Evolutionary conservation across 2,888 invertebrate genomes (phyloP).

Genomic region (Meteorus colon): DNA sequence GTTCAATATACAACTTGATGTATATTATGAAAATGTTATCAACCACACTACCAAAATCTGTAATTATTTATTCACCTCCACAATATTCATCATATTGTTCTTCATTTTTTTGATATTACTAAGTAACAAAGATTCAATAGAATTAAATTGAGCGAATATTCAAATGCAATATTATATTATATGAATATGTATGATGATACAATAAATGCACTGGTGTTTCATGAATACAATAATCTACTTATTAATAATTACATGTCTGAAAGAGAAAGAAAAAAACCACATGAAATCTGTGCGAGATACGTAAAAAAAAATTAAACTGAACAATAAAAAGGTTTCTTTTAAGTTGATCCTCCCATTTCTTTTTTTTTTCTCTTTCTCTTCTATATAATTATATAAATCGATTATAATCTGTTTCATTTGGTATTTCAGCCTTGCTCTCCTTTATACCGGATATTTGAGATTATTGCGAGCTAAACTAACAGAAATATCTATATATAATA

Average conservation of each 20-base stretch:
- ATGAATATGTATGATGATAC: background rate
- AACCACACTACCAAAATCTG: background rate
- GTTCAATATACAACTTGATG: background rate
- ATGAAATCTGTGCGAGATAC: background rate
- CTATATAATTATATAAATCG: slow-evolving; percentile 32
- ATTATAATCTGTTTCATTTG: slow-evolving; percentile 52
- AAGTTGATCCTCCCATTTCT: background rate
- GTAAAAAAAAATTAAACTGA: background rate
- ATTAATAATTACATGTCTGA: slow-evolving; percentile 23
- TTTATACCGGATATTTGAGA: slow-evolving; percentile 48
- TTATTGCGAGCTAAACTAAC: slow-evolving; percentile 40
- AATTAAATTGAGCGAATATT: background rate
- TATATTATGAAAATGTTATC: background rate
- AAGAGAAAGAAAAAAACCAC: slow-evolving; percentile 20
- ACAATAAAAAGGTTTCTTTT: background rate
- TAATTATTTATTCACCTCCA: background rate
- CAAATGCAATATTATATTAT: background rate
- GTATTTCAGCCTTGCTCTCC: slow-evolving; percentile 60
- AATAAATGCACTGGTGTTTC: background rate
- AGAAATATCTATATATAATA: slow-evolving; percentile 9
- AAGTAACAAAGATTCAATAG: background rate
- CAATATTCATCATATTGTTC: background rate
- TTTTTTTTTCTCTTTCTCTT: background rate
- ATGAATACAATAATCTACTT: background rate
- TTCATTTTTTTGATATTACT: background rate